Conservation (phyloP, 2,888 invertebrate species). For the Sinohyriopsis cumingii region DNA sequence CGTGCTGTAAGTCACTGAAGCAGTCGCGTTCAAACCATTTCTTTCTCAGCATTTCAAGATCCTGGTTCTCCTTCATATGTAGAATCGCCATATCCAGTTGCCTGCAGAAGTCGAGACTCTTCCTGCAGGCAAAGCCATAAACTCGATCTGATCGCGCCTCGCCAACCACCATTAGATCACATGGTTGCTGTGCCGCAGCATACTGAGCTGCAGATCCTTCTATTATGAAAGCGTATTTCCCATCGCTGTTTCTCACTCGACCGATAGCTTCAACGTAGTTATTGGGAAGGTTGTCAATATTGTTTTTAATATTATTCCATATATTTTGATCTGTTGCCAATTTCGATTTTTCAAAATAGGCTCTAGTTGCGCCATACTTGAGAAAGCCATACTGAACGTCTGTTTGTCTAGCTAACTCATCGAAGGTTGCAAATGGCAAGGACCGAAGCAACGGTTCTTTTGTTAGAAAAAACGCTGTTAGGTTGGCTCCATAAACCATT, state of each 20-base stretch:
- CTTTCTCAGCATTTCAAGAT: no score
- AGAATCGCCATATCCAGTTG: no score
- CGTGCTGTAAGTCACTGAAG: no score
- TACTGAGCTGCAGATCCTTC: constrained; percentile 31
- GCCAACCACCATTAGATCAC: constrained; percentile 36
- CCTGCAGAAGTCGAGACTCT: no score
- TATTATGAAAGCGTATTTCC: constrained; percentile 32
- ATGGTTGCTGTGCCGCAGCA: constrained; percentile 21
- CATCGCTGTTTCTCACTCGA: constrained; percentile 24
- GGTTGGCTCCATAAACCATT: constrained; percentile 33
- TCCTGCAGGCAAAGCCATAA: constrained; percentile 32
- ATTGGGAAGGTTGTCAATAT: constrained; percentile 3
- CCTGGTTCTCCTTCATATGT: no score
- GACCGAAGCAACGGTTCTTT: constrained; percentile 18
- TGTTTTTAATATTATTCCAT: constrained; percentile 6
- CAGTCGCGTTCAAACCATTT: no score
- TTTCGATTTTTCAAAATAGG: constrained; percentile 10
- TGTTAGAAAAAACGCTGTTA: constrained; percentile 32
- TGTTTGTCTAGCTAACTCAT: constrained; percentile 28
- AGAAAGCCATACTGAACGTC: constrained; percentile 20
- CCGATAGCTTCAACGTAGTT: constrained; percentile 11
- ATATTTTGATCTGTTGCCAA: background rate
- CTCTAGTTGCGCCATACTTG: constrained; percentile 4
- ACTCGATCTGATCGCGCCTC: constrained; percentile 23
- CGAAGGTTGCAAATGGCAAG: constrained; percentile 34